Percentiles rank a stretch among this genome's conserved stretches.
These are phyloP conservation scores for Darevskia mixta DNA, from an alignment of 2,797 vertebrate species.

Conservation along the genomic window DNA sequence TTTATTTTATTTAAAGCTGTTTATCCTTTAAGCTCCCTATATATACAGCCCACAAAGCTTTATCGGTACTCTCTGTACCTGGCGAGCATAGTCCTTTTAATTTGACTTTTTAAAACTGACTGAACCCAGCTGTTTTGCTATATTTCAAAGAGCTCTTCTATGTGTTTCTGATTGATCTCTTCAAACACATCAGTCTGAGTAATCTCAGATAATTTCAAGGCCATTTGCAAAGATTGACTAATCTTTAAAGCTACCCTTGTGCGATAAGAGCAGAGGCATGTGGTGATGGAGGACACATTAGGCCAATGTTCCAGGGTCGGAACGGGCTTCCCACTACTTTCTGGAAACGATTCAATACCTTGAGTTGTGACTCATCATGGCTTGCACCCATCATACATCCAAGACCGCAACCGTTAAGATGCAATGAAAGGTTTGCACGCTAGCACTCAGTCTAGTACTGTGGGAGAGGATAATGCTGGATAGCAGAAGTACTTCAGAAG, in stretches of 20 bases:
- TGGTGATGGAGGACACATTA: not conserved
- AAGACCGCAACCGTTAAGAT: not conserved
- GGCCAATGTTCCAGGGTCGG: not conserved
- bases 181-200: conserved; percentile 53
- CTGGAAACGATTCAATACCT: not conserved
- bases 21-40: conserved; percentile 61
- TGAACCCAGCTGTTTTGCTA: conserved; percentile 54
- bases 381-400: not conserved
- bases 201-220: conserved; percentile 57
- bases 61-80: conserved; percentile 67
- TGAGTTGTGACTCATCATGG: not conserved
- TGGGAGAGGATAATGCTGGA: not conserved
- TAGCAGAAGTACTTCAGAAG: not conserved
- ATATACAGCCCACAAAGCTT: conserved; percentile 63
- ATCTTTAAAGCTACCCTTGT: conserved; percentile 28
- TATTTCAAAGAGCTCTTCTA: conserved; percentile 57
- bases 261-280: conserved; percentile 13
- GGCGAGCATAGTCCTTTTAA: conserved; percentile 71
- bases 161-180: conserved; percentile 57
- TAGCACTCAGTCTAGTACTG: not conserved
- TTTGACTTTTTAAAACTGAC: conserved; percentile 53
- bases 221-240: conserved; percentile 59
- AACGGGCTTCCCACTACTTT: not conserved
- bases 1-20: conserved; percentile 31
- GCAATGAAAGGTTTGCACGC: not conserved